Percentiles rank a stretch among this genome's conserved stretches.
phyloP scores from a whole-genome alignment of 2,888 invertebrate genomes.

The Melinaea menophilus region DNA sequence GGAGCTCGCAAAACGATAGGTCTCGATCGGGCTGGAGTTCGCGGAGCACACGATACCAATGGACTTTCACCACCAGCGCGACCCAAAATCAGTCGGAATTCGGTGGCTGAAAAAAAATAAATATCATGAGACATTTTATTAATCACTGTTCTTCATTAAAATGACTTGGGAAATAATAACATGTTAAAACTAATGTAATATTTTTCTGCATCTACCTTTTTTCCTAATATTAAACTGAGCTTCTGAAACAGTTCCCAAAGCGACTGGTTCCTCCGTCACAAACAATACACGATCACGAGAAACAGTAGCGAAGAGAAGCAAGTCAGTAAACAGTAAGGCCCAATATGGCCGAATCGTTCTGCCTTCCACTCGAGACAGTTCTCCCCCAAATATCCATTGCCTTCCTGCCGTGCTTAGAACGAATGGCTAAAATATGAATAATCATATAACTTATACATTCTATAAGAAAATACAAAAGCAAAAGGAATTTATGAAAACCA shows the following conservation, averaged over 20 bases:
- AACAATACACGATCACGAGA: conserved; percentile 91
- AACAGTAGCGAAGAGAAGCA: conserved; percentile 90
- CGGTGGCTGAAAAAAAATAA: conserved; percentile 80
- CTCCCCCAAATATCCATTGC: conserved; percentile 94
- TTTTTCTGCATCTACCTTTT: conserved; percentile 76
- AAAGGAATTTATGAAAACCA: neutral
- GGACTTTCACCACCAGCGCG: conserved; percentile 85
- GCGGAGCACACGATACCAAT: conserved; percentile 85
- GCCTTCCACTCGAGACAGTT: conserved; percentile 89
- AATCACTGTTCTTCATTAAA: neutral
- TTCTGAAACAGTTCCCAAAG: conserved; percentile 86
- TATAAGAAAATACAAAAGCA: neutral
- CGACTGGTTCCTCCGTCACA: conserved; percentile 91
- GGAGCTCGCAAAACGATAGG: conserved; percentile 88
- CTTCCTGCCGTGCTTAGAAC: conserved; percentile 88
- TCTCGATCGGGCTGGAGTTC: conserved; percentile 82
- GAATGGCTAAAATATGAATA: conserved; percentile 80
- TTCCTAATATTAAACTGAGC: conserved; percentile 91
- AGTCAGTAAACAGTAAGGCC: conserved; percentile 90
- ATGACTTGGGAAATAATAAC: neutral
- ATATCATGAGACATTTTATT: neutral
- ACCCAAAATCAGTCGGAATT: conserved; percentile 88
- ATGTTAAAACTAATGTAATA: neutral
- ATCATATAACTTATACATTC: neutral
- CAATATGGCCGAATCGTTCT: conserved; percentile 89